These are phyloP conservation scores for Apamea sordens DNA, from an alignment of 2,888 invertebrate genomes.

Conservation along the genomic window DNA sequence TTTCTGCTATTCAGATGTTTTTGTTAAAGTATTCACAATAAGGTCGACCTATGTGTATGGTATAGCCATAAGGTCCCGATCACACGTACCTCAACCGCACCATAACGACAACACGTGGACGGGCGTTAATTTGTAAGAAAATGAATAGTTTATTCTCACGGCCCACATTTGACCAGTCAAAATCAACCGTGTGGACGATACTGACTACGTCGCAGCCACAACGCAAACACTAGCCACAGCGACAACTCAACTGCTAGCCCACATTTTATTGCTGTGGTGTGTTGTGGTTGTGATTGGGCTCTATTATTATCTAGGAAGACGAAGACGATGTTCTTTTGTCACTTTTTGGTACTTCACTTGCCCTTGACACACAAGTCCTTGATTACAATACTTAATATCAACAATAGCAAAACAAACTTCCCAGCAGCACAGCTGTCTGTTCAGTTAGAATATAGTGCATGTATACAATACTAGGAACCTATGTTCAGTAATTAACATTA, in stretches of 20 bases:
- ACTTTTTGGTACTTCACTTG: background rate
- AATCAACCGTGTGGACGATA: background rate
- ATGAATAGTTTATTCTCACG: background rate
- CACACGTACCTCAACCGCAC: background rate
- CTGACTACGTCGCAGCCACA: background rate
- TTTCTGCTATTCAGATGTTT: background rate
- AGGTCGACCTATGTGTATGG: background rate
- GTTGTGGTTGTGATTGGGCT: background rate
- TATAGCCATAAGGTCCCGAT: background rate
- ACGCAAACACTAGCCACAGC: background rate
- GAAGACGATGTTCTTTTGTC: background rate
- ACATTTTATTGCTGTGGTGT: background rate
- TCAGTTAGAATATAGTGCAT: too few relatives aligned
- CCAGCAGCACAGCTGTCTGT: too few relatives aligned
- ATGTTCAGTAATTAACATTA: too few relatives aligned
- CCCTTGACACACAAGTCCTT: background rate
- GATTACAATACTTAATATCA: background rate
- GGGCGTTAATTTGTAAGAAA: background rate
- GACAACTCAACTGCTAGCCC: background rate
- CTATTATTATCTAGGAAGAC: background rate
- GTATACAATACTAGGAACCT: too few relatives aligned
- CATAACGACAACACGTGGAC: background rate
- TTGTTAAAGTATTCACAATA: slow-evolving; percentile 20
- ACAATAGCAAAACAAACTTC: too few relatives aligned
- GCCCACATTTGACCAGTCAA: background rate